These are phyloP conservation scores for Clarias laeviceps DNA, from an alignment of 2,797 vertebrate genomes.

Conservation along the genomic window DNA sequence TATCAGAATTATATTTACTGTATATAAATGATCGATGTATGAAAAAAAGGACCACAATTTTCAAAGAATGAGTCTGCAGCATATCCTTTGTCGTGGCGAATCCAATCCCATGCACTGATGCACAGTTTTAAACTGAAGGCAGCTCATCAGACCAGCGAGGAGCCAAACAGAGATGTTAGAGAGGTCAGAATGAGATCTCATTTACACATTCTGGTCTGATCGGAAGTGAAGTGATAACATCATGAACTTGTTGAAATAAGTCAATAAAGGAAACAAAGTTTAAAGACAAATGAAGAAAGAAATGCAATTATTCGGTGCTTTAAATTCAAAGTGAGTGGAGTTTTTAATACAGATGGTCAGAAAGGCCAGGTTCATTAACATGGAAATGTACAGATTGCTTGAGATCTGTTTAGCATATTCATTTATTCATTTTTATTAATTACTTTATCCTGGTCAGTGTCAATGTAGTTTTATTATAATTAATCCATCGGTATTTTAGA, in stretches of 20 bases:
- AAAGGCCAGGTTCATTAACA: neutral
- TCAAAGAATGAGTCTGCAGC: neutral
- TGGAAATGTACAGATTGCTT: neutral
- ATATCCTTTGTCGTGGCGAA: neutral
- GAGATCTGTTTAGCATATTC: neutral
- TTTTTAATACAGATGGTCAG: neutral
- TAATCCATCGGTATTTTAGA: too few species aligned
- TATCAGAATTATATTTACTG: neutral
- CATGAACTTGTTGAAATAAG: too few species aligned
- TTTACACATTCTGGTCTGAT: too few species aligned
- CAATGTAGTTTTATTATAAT: too few species aligned
- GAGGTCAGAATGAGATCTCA: too few species aligned
- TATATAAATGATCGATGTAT: neutral
- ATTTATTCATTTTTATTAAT: neutral
- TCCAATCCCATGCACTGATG: neutral
- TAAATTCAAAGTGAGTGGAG: neutral
- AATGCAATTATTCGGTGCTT: neutral
- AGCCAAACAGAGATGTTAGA: too few species aligned
- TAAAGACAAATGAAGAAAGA: neutral
- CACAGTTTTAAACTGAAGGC: neutral
- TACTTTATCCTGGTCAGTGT: neutral
- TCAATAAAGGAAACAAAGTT: too few species aligned
- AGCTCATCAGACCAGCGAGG: too few species aligned
- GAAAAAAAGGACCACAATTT: neutral
- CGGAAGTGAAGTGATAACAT: too few species aligned